Conservation (phyloP, 2,888 invertebrate genomes). For the Acanthosepion pharaonis region DNA sequence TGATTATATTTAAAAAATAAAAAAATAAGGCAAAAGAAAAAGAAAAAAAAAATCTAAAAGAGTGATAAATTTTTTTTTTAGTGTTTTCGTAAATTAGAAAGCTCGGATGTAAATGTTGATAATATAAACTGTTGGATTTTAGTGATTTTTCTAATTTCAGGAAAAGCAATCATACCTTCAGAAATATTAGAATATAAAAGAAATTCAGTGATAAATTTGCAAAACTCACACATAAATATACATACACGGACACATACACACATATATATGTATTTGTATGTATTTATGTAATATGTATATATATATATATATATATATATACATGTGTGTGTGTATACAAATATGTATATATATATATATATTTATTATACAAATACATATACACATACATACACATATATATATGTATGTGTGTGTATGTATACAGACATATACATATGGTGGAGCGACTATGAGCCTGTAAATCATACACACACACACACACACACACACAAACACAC, state of each 20-base stretch:
- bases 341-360: no score
- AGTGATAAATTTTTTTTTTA: background rate
- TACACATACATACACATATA: background rate
- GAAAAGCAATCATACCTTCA: background rate
- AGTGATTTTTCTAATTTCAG: background rate
- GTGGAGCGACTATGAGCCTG: no score
- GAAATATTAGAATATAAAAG: background rate
- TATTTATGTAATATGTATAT: background rate
- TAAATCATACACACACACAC: no score
- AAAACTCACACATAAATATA: background rate
- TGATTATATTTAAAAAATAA: background rate
- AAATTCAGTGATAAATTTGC: background rate
- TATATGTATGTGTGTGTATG: no score
- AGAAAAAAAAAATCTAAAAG: background rate
- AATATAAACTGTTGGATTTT: background rate
- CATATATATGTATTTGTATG: background rate
- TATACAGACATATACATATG: no score
- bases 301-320: no score
- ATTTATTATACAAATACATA: background rate
- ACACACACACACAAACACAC: no score
- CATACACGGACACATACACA: background rate
- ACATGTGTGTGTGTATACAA: background rate
- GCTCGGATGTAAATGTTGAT: background rate
- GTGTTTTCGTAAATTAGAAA: background rate
- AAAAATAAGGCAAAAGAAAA: background rate